Base-by-base conservation (phyloP, 2,888 invertebrate genomes). In the Drosophila mercatorum region DNA sequence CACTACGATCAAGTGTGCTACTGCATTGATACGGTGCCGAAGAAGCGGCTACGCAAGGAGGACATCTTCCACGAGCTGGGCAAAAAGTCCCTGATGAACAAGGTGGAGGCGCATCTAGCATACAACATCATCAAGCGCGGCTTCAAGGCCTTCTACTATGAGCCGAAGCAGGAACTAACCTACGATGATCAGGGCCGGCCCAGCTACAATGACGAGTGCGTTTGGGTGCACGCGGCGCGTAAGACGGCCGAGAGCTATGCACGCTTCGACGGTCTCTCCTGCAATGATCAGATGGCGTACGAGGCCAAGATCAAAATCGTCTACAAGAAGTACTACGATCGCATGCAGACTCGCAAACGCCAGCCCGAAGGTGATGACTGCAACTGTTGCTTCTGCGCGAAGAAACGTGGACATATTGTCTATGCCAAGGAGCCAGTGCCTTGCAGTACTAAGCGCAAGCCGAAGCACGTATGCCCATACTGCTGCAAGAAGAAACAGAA, bases 1-100 rank as follows among this genome's bases (percentile, higher is more conserved):
- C 91, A 92, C 49, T 92, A 89, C 57, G 92, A 92, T 57, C 88
- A 92, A 75, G 91, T 92, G 3, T 91, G 91, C 43, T 92, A 92
- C 49, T 89, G 91, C 53, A 73, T 92, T 6, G 86, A 91, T 17
- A 83, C 89, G 6, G 83, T 78, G 3, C 89, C 92, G 2, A 83
- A 88, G 63, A 92, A 92, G 57, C 83, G 92, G 3, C 51, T 92
- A 5, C 83, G 92, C 10, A 92, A 92, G 47, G 91, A 92, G 62
- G 90, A 90, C 36, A 41, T 91, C 6, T 88, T 88, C 43, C 89
- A 92, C 68, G 92, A 92, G 59, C 57, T 92, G 69, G 92, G 92
- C 22, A 86, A 88, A 44, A 91, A 91, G 47, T 91, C 92, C 43
- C 82, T 92, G 4, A 91, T 92, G 92, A 92, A 92, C 73, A 91